Base-by-base conservation (phyloP, 2,888 invertebrate genomes). In the Folsomia candida region DNA sequence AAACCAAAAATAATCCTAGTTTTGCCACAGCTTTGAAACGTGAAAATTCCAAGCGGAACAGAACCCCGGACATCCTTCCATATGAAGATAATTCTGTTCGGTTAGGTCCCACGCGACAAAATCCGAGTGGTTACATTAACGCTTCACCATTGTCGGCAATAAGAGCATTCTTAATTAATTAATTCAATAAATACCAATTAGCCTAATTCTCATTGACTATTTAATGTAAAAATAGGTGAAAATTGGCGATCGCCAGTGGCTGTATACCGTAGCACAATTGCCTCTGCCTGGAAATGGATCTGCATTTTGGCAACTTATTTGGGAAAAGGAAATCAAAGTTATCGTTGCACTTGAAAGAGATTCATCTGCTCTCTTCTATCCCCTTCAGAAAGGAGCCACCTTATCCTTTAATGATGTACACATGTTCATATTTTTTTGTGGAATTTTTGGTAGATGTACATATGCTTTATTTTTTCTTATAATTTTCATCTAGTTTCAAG, bases 11-110 rank as follows among this genome's bases (percentile, higher is more conserved):
- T 62, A 88, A 88, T 80, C 88, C 89, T 2, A 89, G 89, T 76
- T 89, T 90, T 81, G 86, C 88, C 2, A 90, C 90, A 4, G 93
- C 93, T 0, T 83, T 90, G 69, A 84, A 89, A 72, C 87, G 90
- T 4, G 92, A 92, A 81, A 92, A 87, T 81, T 80, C 82, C 25
- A 78, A 81, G 25, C 81, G 86, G 62, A 87, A 87, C 80, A 85
- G 86, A 79, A 88, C 88, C 81, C 86, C 87, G 71, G 91, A 91
- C 82, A 89, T 92, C 79, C 86, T 95, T 76, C 96, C 96, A 0
- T 97, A 96, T 82, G 95, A 94, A 81, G 93, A 93, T 81, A 95
- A 93, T 83, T 84, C 95, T 65, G 90, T 96, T 47, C 87, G 91
- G 73, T 84, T 96, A 25, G 89, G 89, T n/a, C 91, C 94, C 4